Evolutionary conservation across 2,113 vertebrate species (phyloP), one percentile per base, ranked within the genome.

Genomic region (Perca fluviatilis): DNA sequence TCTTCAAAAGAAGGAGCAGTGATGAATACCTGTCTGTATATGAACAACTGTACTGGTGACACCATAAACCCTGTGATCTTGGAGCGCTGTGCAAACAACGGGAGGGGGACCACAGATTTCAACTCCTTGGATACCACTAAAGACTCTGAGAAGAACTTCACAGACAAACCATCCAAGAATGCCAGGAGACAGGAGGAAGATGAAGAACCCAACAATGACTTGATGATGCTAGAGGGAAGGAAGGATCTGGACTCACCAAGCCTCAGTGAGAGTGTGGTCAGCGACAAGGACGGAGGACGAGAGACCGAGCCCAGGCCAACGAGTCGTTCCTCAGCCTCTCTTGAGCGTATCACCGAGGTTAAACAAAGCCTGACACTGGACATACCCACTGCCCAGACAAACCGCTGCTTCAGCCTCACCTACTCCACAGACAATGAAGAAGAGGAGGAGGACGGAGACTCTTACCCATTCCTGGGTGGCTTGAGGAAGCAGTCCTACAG

Each of bases 381-480:
- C 27, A 92, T 95, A 81, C 96, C 97, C 67, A 97, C 96, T 0
- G 92, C 96, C 80, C 95, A 96, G 93, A 97, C 97, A 84, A 97
- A 97, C 91, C 96, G 93, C 6, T 95, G 96, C 89, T 97, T 97
- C 90, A 92, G 93, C 87, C 92, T 97, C 78, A 90, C 94, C 9
- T 96, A 96, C 83, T 96, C 96, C 43, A 92, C 95, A 0, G 96
- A 96, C 4, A 97, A 98, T 60, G 97, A 97, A 0, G 96, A 97
- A 63, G 96, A 96, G 0, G 92, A 94, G 15, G 90, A 90, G 0
- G 86, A 91, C 1, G 88, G 68, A 5, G 94, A 93, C 65, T 83
- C 87, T 2, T 95, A 94, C 54, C 91, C 95, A 11, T 95, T 91
- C 90, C 76, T 94, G 50, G 93, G 87, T 57, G 83, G 89, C 68